Evolutionary conservation across 2,113 vertebrate species (phyloP).

Genomic region (Ophthalmotilapia sp.): DNA sequence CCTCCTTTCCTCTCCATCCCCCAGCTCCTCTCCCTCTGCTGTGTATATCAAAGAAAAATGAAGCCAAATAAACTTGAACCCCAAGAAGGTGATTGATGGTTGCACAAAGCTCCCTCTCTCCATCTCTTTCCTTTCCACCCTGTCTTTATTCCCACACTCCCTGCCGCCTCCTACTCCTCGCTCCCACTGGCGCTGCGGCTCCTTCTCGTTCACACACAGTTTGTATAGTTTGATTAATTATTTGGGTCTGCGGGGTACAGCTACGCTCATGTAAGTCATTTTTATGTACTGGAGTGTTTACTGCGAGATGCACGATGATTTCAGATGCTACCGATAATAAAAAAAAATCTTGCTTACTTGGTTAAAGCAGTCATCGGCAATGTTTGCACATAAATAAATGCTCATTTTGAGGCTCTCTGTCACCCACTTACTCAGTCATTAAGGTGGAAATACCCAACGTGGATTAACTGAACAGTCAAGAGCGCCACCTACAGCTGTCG

Average conservation of each 20-base stretch:
- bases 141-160: conserved; percentile 46
- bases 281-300: conserved; percentile 1
- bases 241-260: conserved; percentile 8
- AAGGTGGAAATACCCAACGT: not conserved
- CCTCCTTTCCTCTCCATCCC: not conserved
- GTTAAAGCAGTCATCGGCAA: not conserved
- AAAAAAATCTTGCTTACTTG: not conserved
- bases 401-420: not conserved
- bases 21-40: conserved; percentile 1
- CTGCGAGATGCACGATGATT: not conserved
- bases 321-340: conserved; percentile 1
- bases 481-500: not conserved
- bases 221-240: conserved; percentile 52
- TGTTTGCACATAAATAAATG: not conserved
- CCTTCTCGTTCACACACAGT: not conserved
- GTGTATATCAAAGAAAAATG: conserved; percentile 49
- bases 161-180: not conserved
- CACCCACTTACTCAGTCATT: not conserved
- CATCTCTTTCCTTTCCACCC: conserved; percentile 12
- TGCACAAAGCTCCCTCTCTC: conserved; percentile 36
- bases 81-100: conserved; percentile 63
- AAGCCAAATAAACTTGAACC: conserved; percentile 65
- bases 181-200: not conserved
- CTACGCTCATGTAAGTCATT: conserved; percentile 17
- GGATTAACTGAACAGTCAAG: not conserved